Conservation (phyloP, 1,140 invertebrate species). For the Leptestheria dahalacensis region DNA sequence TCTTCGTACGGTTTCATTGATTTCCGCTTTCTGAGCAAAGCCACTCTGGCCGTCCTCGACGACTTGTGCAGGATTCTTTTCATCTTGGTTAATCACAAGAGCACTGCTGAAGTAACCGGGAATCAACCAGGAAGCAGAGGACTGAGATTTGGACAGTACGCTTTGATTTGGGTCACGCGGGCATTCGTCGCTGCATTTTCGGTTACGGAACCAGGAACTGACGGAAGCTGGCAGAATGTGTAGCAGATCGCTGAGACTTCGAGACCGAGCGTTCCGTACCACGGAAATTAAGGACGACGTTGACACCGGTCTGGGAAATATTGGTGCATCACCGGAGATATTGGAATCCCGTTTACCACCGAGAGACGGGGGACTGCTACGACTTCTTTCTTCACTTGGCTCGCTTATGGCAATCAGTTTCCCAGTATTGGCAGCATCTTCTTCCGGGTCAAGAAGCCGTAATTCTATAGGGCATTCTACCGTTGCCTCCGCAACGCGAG, state of each 20-base stretch:
- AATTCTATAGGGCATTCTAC: conserved; percentile 73
- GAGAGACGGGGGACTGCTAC: conserved; percentile 11
- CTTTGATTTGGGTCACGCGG: not conserved
- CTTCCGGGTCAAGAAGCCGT: conserved; percentile 59
- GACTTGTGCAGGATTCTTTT: not conserved
- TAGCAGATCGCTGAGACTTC: conserved; percentile 17
- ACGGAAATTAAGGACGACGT: not conserved
- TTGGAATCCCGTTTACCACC: not conserved
- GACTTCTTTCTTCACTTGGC: not conserved
- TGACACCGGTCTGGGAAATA: not conserved
- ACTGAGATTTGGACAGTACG: not conserved
- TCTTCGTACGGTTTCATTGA: not conserved
- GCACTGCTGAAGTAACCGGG: not conserved
- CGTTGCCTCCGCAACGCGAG: not conserved
- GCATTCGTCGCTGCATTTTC: not conserved
- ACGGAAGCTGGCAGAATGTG: conserved; percentile 13
- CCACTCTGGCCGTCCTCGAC: not conserved
- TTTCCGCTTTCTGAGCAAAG: not conserved
- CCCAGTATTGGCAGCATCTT: not conserved
- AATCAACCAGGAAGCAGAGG: not conserved
- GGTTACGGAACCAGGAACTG: not conserved
- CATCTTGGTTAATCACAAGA: not conserved
- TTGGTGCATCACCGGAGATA: not conserved
- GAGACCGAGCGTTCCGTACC: conserved; percentile 10
- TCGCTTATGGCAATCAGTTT: not conserved